Base-by-base conservation (phyloP, 2,797 vertebrate genomes). In the Gobionotothen gibberifrons region DNA sequence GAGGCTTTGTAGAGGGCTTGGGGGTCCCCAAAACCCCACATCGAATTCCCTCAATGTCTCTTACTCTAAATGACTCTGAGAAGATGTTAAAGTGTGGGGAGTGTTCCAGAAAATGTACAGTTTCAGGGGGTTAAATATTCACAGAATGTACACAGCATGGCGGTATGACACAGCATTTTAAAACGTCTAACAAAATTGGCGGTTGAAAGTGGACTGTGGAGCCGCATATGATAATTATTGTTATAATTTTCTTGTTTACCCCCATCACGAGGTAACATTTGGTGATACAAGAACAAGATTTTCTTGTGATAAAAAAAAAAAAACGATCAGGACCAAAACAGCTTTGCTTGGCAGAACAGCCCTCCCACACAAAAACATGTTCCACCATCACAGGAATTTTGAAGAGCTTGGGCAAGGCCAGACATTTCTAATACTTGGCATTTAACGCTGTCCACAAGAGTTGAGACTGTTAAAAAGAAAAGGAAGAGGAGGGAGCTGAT, bases 361-460 rank as follows among this genome's bases (percentile, higher is more conserved):
- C 92, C 94, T 88, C 94, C 95, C 93, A 95, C 95, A 92, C 92
- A 92, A 88, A 94, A 94, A 94, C 93, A 93, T 95, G 93, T 95
- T 94, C 92, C 81, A 88, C 91, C 92, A 93, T 90, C 88, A 67
- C 89, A 92, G 90, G 87, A 87, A 93, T 93, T 92, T 87, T 93
- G 86, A 92, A 91, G 81, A 89, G 90, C 90, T 85, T 78, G 85
- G 86, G 89, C 87, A 80, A 88, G 90, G 89, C 83, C 88, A 91
- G 90, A 90, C 88, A 86, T 92, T 88, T 92, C 85, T 87, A 85
- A 89, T 87, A 82, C 88, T 86, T 92, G 91, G 90, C 92, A 92
- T 92, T 92, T 92, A 90, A 78, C 69, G 82, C 47, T 15, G 74
- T 87, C 90, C 90, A 90, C 90, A 79, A 76, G 74, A 86, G 81